Base-by-base conservation (phyloP, 37 sponge, comb jelly and placozoan genomes). In the Beroe forskalii region DNA sequence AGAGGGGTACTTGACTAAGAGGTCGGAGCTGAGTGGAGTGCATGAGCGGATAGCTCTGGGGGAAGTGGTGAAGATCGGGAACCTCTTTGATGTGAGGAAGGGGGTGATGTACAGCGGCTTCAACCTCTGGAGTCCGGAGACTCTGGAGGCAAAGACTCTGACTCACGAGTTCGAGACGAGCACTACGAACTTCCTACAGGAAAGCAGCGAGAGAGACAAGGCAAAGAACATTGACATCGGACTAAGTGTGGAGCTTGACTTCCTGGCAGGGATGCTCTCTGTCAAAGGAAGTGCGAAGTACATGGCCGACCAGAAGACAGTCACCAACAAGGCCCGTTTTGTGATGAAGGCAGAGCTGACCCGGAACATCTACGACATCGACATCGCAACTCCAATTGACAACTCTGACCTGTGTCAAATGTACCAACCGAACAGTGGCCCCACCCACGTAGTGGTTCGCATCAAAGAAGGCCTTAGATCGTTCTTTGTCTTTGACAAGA, bases 211-310 rank as follows among this genome's bases (percentile, higher is more conserved):
- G 12, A 40, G 55, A 25, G 86, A 80, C 30, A 80, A 80, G 30
- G 55, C 86, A 0, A 41, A 80, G 9, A 32, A 80, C 30, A 33
- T 80, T 17, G 86, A 38, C 30, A 40, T 80, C 14, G 86, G 86
- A 44, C 48, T 37, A 25, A 25, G 42, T 33, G 24, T 80, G 14
- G 86, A 80, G 55, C 48, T 80, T 12, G 86, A 80, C 30, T 80
- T 80, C 86, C 28, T 80, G 40, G 44, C 86, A 9, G 86, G 86
- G 40, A 32, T 80, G 25, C 37, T 80, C 25, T 23, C 28, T 30
- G 27, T 80, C 28, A 80, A 80, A 24, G 86, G 86, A 80, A 80
- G 86, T 80, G 86, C 86, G 0, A 4, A 80, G 55, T 80, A 38
- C 35, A 22, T 80, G 8, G 35, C 22, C 28, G 86, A 80, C 20